Conservation (phyloP, 2,113 vertebrate species). For the Oryzias melastigma region DNA sequence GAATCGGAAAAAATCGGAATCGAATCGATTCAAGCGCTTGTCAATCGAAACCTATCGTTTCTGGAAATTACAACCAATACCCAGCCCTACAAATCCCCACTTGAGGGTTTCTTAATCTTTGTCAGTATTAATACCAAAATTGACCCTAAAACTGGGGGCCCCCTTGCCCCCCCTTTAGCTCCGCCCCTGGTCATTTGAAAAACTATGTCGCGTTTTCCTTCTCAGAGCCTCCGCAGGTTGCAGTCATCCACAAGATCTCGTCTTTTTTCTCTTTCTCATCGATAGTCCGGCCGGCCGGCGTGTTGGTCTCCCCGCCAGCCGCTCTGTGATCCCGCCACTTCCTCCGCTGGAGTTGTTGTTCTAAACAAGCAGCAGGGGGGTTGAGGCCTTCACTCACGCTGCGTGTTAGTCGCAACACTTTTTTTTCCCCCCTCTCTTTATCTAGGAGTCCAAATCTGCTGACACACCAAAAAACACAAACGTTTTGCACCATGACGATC, state of each 20-base stretch:
- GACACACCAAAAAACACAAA: neutral
- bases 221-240: neutral
- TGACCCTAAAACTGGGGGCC: too few species aligned
- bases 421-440: slow-evolving; percentile 5
- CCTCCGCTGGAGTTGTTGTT: slow-evolving; percentile 67
- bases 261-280: slow-evolving; percentile 47
- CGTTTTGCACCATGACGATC: neutral
- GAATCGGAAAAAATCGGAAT: too few species aligned
- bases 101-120: too few species aligned
- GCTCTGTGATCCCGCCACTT: slow-evolving; percentile 60
- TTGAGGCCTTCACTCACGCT: slow-evolving; percentile 61
- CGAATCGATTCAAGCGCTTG: too few species aligned
- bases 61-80: too few species aligned
- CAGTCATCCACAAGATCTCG: slow-evolving; percentile 9
- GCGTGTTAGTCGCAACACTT: slow-evolving; percentile 51
- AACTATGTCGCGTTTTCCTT: too few species aligned
- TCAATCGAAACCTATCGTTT: too few species aligned
- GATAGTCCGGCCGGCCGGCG: slow-evolving; percentile 41
- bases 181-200: too few species aligned
- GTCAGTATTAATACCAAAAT: too few species aligned
- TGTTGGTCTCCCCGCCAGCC: slow-evolving; percentile 50
- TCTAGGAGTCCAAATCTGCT: slow-evolving; percentile 13
- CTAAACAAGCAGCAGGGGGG: slow-evolving; percentile 75
- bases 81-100: too few species aligned
- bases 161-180: too few species aligned